These are phyloP conservation scores for Sebastes kiyomatsui DNA, from an alignment of 2,797 vertebrate species.

Conservation along the genomic window DNA sequence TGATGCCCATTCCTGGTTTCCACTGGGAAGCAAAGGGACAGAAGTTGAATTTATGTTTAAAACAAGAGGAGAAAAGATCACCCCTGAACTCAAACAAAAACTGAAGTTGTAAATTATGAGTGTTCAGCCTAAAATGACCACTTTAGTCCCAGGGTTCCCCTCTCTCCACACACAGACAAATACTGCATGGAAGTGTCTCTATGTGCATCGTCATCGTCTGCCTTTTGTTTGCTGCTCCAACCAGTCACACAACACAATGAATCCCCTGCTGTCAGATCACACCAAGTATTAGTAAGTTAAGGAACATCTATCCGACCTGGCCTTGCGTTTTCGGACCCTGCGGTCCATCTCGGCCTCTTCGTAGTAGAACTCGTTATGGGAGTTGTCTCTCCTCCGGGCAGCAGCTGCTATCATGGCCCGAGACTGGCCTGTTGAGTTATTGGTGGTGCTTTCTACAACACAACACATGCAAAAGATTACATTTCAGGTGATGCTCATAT, in stretches of 20 bases:
- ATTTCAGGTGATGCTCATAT: background rate
- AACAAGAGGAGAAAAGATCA: too few species aligned
- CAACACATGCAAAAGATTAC: background rate
- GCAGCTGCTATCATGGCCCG: constrained; percentile 91
- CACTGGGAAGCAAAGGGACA: too few species aligned
- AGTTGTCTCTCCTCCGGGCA: constrained; percentile 89
- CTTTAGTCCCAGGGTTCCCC: background rate
- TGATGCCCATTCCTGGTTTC: too few species aligned
- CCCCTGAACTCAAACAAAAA: too few species aligned
- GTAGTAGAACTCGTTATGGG: constrained; percentile 93
- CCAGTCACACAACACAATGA: background rate
- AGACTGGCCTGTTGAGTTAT: constrained; percentile 89
- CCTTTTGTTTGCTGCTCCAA: background rate
- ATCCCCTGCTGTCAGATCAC: background rate
- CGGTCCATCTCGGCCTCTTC: constrained; percentile 93
- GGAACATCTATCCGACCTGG: constrained; percentile 79
- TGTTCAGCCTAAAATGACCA: too few species aligned
- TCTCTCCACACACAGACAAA: background rate
- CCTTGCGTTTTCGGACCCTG: constrained; percentile 89
- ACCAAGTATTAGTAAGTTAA: background rate
- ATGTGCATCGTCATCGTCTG: too few species aligned
- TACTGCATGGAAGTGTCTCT: background rate
- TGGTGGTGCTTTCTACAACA: constrained; percentile 87
- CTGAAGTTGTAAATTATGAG: too few species aligned
- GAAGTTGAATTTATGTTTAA: too few species aligned